Evolutionary conservation across 2,797 vertebrate species (phyloP), one percentile per base, ranked within the genome.

Genomic region (Rhinatrema bivittatum): DNA sequence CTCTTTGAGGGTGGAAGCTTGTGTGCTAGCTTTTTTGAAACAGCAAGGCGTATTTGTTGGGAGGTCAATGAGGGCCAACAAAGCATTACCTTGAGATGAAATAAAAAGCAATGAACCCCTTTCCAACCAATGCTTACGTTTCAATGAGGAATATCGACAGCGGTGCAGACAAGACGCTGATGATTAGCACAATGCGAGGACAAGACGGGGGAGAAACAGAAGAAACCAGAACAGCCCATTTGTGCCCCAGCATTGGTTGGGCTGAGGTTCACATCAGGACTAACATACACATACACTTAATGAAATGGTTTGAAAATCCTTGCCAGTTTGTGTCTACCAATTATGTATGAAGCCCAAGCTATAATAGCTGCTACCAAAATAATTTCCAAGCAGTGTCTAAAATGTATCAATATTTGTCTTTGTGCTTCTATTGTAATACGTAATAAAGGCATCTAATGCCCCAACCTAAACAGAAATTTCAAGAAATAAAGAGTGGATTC

Each of bases 261-360:
- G 27, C 18, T 9, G 6, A 7, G 16, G 9, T 5, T 39, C 29
- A 2, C 6, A 8, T 7, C 27, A 15, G 11, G 10, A 34, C 2
- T 26, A 10, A 26, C 2, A 5, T n/a, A 2, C 1, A 5, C 2
- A 3, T 10, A 24, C 9, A 6, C 3, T 24, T 35, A 7, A 4
- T 0, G 23, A 43, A 46, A 58, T 3, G 36, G 25, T 44, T 32
- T 21, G 36, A 50, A 46, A 60, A 38, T 25, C 27, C 51, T 25
- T 19, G 25, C 18, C 32, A 5, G 1, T 25, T 34, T 46, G 32
- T 11, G 26, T 10, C 16, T 56, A 24, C 26, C 1, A 0, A 8
- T 20, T 18, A n/a, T 14, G 11, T 20, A 27, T 29, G 17, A 36
- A 28, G 23, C 7, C 22, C 6, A n/a, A 4, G 16, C 7, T 10